These are phyloP conservation scores for Theretra japonica DNA, from an alignment of 2,888 invertebrate genomes.

Conservation along the genomic window DNA sequence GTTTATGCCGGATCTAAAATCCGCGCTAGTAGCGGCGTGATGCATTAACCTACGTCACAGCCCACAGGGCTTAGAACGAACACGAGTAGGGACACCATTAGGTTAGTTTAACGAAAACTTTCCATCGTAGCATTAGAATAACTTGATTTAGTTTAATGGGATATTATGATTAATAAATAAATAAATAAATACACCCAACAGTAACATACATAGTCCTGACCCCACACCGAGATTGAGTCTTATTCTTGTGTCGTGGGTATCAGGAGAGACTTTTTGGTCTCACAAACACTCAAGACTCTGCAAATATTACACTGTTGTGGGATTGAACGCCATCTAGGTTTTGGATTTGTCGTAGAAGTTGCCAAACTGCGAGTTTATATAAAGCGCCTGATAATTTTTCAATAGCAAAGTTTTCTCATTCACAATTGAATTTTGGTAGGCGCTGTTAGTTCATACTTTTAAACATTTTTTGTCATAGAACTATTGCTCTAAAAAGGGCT, in stretches of 20 bases:
- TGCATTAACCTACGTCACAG: constrained; percentile 76
- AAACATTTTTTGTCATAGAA: not conserved
- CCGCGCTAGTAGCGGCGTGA: constrained; percentile 58
- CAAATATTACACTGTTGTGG: too few species aligned
- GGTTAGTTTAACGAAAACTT: not conserved
- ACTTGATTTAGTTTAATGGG: too few species aligned
- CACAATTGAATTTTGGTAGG: constrained; percentile 2
- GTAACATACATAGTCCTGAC: too few species aligned
- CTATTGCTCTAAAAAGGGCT: not conserved
- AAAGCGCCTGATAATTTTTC: constrained; percentile 4
- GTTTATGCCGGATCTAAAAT: constrained; percentile 73
- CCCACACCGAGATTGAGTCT: too few species aligned
- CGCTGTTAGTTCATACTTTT: not conserved
- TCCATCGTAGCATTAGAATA: not conserved
- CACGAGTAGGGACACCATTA: constrained; percentile 42
- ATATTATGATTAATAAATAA: too few species aligned
- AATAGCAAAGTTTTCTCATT: not conserved
- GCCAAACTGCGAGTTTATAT: not conserved
- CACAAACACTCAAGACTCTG: too few species aligned
- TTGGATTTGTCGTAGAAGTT: not conserved
- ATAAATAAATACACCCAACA: too few species aligned
- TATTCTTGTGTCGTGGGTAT: too few species aligned
- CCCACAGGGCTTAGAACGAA: constrained; percentile 64
- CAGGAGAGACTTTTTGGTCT: too few species aligned
- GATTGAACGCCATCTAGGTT: too few species aligned